Evolutionary conservation across 2,797 vertebrate species (phyloP), one percentile per base, ranked within the genome.

Genomic region (Lerista edwardsae): DNA sequence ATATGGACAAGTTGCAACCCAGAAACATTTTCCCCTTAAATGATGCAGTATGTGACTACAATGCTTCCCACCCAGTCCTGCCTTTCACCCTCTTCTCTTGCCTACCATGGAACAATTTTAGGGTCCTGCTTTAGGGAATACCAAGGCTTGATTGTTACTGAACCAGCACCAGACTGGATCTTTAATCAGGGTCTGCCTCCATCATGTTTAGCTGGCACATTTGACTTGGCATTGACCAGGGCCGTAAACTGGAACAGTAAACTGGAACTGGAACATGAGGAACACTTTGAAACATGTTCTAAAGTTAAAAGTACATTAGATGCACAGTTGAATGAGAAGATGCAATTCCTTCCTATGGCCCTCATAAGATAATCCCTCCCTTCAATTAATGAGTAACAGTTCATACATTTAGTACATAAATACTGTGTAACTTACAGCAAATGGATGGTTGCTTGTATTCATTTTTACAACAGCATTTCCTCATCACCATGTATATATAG

Each of bases 401-500:
- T 59, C 1, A 81, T n/a, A n/a, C n/a, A n/a, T n/a, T n/a, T n/a
- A n/a, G n/a, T n/a, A n/a, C n/a, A n/a, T n/a, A 59, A 44, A 73
- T 23, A 71, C 67, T 79, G 31, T 4, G 15, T 75, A 84, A 96
- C 96, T 97, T 92, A 97, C 96, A 97, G 59, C 96, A 97, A 27
- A 93, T 87, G 0, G 92, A 90, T 0, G 94, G 84, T 7, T 92
- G 93, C 25, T 41, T 15, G 55, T 15, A 90, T 10, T 87, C 90
- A 2, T 91, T 92, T 67, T 92, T 94, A 29, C 95, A 97, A 90
- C 96, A 97, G 86, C 94, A 94, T 6, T 96, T 97, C 91, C 91
- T 95, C 79, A 95, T 76, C 84, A 95, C 93, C 96, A 94, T 96
- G 93, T 93, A 96, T 73, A 97, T 89, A 87, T 97, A 97, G 36